phyloP scores from a whole-genome alignment of 2,113 vertebrate species.

The Chaenocephalus aceratus region DNA sequence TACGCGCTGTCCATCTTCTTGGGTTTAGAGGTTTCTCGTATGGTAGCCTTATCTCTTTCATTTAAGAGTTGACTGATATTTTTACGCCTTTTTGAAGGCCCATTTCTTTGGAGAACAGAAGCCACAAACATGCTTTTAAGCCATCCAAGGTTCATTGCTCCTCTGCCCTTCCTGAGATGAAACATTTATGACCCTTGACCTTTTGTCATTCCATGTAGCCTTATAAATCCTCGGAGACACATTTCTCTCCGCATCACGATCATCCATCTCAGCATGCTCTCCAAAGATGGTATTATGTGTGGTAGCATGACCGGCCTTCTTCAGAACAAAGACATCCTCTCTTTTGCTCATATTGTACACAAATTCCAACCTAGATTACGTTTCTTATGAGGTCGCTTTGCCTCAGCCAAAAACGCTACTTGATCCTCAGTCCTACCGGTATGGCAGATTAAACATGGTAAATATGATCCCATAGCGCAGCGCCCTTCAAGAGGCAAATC shows the following conservation, averaged over 20 bases:
- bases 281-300: constrained; percentile 9
- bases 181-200: constrained; percentile 68
- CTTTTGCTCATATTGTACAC: constrained; percentile 9
- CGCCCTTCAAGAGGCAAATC: constrained; percentile 16
- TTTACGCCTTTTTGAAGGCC: neutral
- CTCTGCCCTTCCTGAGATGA: constrained; percentile 67
- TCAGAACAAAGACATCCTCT: neutral
- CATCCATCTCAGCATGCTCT: constrained; percentile 2
- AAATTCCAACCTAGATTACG: constrained; percentile 28
- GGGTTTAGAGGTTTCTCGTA: neutral
- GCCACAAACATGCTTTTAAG: constrained; percentile 16
- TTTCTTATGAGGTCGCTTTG: constrained; percentile 6
- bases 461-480: constrained; percentile 12
- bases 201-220: constrained; percentile 28
- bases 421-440: constrained; percentile 19
- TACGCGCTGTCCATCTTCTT: neutral
- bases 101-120: neutral
- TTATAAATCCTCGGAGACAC: constrained; percentile 46
- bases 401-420: constrained; percentile 9
- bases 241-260: constrained; percentile 27
- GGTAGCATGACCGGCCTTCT: neutral
- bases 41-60: neutral
- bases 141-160: constrained; percentile 49
- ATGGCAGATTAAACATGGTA: constrained; percentile 11
- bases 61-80: neutral